Percentiles rank a stretch among this genome's conserved stretches.
Evolutionary conservation across 2,797 vertebrate species (phyloP).

Genomic region (Chaunax sp.): DNA sequence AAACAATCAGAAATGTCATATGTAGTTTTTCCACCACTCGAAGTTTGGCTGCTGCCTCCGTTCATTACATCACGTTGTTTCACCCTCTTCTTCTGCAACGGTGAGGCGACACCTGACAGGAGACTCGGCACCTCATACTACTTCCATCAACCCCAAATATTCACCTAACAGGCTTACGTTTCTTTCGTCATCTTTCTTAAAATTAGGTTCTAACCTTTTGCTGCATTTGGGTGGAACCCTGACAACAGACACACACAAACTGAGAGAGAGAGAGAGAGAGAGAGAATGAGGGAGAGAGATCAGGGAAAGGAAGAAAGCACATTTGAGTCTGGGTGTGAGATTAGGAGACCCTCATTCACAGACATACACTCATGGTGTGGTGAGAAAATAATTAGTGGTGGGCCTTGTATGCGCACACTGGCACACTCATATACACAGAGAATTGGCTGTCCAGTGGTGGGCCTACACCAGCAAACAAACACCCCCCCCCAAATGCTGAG

Average conservation of each 20-base stretch:
- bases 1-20: not conserved
- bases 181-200: not conserved
- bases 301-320: conserved; percentile 57
- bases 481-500: conserved; percentile 53
- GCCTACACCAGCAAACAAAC: conserved; percentile 76
- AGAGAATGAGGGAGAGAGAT: conserved; percentile 18
- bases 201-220: not conserved
- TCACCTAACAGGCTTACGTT: not conserved
- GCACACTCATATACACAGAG: conserved; percentile 66
- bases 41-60: not conserved
- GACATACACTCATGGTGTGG: conserved; percentile 81
- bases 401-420: conserved; percentile 61
- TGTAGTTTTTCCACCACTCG: not conserved
- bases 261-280: conserved; percentile 13
- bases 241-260: conserved; percentile 8
- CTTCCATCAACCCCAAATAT: not conserved
- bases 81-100: not conserved
- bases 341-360: conserved; percentile 81
- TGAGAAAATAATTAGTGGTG: conserved; percentile 79
- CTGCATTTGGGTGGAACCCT: not conserved
- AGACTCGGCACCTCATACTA: not conserved
- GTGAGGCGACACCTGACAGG: not conserved
- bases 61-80: not conserved
- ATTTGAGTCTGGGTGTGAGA: conserved; percentile 75
- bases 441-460: conserved; percentile 70